Conservation (phyloP, 2,113 vertebrate genomes). For the Pholis gunnellus region DNA sequence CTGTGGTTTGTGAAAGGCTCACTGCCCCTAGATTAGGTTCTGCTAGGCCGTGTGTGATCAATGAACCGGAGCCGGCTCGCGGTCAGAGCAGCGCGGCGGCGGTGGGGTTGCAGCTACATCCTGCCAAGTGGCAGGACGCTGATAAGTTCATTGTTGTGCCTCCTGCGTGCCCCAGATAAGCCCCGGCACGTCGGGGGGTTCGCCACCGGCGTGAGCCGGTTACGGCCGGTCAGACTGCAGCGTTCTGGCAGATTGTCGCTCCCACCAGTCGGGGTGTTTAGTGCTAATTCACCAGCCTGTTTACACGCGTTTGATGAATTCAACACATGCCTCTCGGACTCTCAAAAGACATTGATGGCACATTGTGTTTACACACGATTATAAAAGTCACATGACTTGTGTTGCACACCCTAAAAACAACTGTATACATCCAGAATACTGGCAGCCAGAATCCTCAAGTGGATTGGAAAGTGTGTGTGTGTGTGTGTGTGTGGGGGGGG, state of each 20-base stretch:
- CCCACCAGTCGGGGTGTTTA: constrained; percentile 65
- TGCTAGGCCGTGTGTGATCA: constrained; percentile 71
- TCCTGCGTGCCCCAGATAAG: constrained; percentile 79
- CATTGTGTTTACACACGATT: not conserved
- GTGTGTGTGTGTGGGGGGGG: too few species aligned
- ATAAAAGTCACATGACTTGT: constrained; percentile 8
- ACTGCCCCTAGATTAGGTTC: constrained; percentile 76
- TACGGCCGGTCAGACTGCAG: constrained; percentile 43
- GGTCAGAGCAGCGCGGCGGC: constrained; percentile 57
- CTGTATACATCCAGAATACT: constrained; percentile 16
- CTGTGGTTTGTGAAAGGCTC: constrained; percentile 68
- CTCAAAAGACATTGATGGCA: constrained; percentile 9
- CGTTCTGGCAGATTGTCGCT: constrained; percentile 57
- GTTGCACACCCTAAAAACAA: constrained; percentile 26
- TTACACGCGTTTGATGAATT: constrained; percentile 49
- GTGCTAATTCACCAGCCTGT: constrained; percentile 65
- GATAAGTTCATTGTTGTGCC: constrained; percentile 80
- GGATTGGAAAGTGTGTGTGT: not conserved
- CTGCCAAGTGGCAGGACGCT: constrained; percentile 65
- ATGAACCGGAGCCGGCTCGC: constrained; percentile 61
- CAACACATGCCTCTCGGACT: constrained; percentile 12
- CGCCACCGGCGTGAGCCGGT: constrained; percentile 47
- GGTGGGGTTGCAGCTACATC: constrained; percentile 63
- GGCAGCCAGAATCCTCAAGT: not conserved
- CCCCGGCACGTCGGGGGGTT: constrained; percentile 48